Evolutionary conservation across 2,888 invertebrate species (phyloP), one percentile per base, ranked within the genome.

Genomic region (Acanthopleura granulata): DNA sequence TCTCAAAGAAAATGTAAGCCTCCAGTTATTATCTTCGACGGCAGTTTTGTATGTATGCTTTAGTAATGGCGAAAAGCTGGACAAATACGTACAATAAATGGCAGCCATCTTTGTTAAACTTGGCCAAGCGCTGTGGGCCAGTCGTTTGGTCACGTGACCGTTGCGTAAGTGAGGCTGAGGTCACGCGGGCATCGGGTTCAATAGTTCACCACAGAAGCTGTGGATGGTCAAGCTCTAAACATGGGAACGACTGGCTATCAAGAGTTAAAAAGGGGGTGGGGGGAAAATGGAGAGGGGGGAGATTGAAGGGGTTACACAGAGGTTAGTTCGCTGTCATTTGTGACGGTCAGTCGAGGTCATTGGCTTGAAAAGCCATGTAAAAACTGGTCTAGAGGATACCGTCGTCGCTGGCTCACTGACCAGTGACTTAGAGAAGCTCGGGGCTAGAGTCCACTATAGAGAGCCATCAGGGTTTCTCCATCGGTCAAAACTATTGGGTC

Each of bases 171-270:
- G n/a, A n/a, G n/a, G 57, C 57, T 57, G 57, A 57, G 22, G 57
- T 57, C 22, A 18, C n/a, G n/a, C n/a, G 57, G 22, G n/a, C 57
- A 57, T 3, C 57, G 57, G 57, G 57, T 57, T 57, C 57, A 57
- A 57, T 57, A 57, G 57, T 57, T 57, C 57, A 57, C 57, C 57
- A n/a, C 57, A 57, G 22, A 57, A 57, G 22, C 12, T 22, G 57
- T 57, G n/a, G n/a, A 22, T 57, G 57, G 57, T 57, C 57, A 57
- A 57, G 57, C 22, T 18, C 18, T 57, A 57, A 40, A 57, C 57
- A 57, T 57, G 22, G 57, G 57, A 57, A 57, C n/a, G 40, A 40
- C 40, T 40, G 40, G 40, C 40, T 40, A 40, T 3, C 40, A 9
- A 40, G 40, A 40, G 57, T 18, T 51, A 18, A 15, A 51, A 22